These are phyloP conservation scores for Mylabris phalerata DNA, from an alignment of 1,140 invertebrate genomes.

Conservation along the genomic window DNA sequence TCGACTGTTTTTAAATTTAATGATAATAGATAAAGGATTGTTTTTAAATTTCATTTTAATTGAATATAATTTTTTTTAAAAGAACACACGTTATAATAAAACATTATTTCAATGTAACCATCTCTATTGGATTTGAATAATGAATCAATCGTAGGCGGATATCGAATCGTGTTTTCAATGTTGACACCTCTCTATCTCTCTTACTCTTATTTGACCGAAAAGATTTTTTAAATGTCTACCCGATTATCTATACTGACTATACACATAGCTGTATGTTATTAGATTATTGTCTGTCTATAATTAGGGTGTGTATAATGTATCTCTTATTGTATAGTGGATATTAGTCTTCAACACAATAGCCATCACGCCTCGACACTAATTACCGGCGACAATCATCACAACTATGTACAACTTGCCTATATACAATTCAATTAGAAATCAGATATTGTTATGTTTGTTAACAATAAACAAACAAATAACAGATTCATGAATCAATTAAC, in stretches of 20 bases:
- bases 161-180: constrained; percentile 4
- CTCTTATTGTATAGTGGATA: constrained; percentile 13
- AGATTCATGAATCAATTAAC: no score
- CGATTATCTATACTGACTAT: no score
- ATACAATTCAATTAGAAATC: no score
- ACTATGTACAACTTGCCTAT: not conserved
- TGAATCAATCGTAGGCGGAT: constrained; percentile 1
- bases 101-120: not conserved
- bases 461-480: no score
- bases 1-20: constrained; percentile 3
- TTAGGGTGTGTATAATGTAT: constrained; percentile 12
- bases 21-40: not conserved
- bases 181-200: constrained; percentile 1
- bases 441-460: no score
- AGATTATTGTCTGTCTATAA: constrained; percentile 7
- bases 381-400: constrained; percentile 12
- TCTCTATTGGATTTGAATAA: constrained; percentile 1
- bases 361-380: constrained; percentile 14
- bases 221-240: constrained; percentile 3
- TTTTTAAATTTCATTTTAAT: constrained; percentile 7
- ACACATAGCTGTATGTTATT: constrained; percentile 1
- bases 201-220: constrained; percentile 1
- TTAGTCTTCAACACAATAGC: constrained; percentile 12
- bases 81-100: constrained; percentile 3
- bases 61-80: constrained; percentile 6